phyloP scores from a whole-genome alignment of 2,797 vertebrate genomes.

The Petrocephalus schoutedeni region DNA sequence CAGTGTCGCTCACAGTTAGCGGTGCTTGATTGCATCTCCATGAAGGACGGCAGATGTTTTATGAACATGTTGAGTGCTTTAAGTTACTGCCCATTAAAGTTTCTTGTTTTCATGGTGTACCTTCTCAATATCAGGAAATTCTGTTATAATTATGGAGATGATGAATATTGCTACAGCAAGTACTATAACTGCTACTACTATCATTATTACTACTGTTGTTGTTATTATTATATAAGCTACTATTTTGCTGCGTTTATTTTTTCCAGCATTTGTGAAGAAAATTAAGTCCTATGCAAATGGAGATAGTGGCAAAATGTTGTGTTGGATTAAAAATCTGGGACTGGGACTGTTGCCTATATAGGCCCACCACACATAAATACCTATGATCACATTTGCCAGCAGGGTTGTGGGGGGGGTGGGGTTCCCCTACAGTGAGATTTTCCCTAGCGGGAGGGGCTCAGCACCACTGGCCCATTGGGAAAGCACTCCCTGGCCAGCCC shows the following conservation, averaged over 20 bases:
- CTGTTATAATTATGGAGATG: background rate
- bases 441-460: background rate
- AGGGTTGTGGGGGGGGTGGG: background rate
- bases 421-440: background rate
- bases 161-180: too few species aligned
- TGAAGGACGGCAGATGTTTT: slow-evolving; percentile 24
- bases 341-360: background rate
- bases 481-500: background rate
- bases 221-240: background rate
- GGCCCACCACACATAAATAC: background rate
- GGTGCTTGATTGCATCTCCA: slow-evolving; percentile 25
- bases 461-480: background rate
- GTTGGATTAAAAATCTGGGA: background rate
- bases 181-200: too few species aligned
- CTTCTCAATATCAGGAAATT: background rate
- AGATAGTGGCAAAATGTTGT: background rate
- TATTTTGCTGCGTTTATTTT: background rate
- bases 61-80: slow-evolving; percentile 6
- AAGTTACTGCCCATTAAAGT: background rate
- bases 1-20: slow-evolving; percentile 15
- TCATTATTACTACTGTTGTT: too few species aligned
- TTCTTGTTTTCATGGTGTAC: background rate
- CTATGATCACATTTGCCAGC: background rate
- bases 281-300: background rate
- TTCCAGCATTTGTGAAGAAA: background rate